phyloP scores from a whole-genome alignment of 2,797 vertebrate species.

The Tapera naevia region DNA sequence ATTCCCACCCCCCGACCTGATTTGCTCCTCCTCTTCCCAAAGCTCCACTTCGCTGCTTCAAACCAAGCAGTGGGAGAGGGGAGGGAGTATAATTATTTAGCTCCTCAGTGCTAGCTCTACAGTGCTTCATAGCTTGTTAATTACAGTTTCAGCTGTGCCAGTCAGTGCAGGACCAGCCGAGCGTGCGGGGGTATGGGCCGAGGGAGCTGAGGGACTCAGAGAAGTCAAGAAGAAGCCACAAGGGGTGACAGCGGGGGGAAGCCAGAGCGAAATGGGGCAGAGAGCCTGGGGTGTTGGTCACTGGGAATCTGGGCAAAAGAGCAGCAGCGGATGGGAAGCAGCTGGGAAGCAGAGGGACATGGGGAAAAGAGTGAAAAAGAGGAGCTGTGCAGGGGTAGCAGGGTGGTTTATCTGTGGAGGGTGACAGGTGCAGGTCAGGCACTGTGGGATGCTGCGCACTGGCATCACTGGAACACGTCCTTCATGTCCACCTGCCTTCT shows the following conservation, averaged over 20 bases:
- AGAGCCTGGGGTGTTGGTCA: fast-evolving
- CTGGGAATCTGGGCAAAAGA: not conserved
- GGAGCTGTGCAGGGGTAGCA: too few relatives aligned
- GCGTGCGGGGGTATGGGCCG: not conserved
- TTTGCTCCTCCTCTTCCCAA: constrained; percentile 47
- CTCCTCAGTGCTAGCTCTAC: constrained; percentile 38
- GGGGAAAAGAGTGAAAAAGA: not conserved
- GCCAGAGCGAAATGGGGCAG: fast-evolving
- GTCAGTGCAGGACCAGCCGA: not conserved
- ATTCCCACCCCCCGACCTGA: not conserved
- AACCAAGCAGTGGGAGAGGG: not conserved
- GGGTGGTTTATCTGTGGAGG: fast-evolving
- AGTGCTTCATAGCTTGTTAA: constrained; percentile 56
- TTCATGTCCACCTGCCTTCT: not conserved
- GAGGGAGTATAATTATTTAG: constrained; percentile 55
- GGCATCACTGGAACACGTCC: fast-evolving
- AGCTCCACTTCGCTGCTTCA: constrained; percentile 1
- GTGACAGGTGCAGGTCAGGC: not conserved
- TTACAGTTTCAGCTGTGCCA: constrained; percentile 27
- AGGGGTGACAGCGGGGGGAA: not conserved
- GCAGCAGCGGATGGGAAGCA: not conserved
- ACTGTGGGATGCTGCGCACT: not conserved
- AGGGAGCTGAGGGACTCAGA: not conserved
- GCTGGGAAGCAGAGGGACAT: not conserved
- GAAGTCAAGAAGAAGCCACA: not conserved